Percentiles rank a stretch among this genome's conserved stretches.
Evolutionary conservation across 2,888 invertebrate species (phyloP).

Genomic region (Drosophila anceps): DNA sequence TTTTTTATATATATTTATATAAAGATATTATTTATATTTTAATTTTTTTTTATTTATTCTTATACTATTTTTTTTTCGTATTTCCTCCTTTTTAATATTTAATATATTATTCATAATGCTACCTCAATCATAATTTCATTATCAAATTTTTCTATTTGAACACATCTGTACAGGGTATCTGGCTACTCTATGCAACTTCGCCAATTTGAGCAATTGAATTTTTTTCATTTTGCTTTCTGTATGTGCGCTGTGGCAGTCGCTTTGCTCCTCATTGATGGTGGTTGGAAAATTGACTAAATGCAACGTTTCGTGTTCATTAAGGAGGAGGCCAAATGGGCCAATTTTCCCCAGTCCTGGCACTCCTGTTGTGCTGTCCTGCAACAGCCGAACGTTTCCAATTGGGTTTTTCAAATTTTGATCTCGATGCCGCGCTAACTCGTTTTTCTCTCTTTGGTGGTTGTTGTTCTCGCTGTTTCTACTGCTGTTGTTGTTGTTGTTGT

Average conservation of each 20-base stretch:
- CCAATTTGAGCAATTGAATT: constrained; percentile 4
- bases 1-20: too few relatives aligned
- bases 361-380: constrained; percentile 17
- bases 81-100: too few relatives aligned
- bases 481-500: constrained; percentile 26
- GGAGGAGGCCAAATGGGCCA: constrained; percentile 61
- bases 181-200: background rate
- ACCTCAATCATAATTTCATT: background rate
- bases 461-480: constrained; percentile 11
- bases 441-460: constrained; percentile 47
- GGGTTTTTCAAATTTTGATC: constrained; percentile 63
- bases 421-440: constrained; percentile 32
- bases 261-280: constrained; percentile 56
- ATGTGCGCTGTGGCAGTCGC: constrained; percentile 13
- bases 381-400: constrained; percentile 57
- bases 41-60: too few relatives aligned
- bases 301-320: constrained; percentile 70
- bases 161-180: background rate
- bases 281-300: constrained; percentile 77
- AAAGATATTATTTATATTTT: too few relatives aligned
- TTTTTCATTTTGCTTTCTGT: constrained; percentile 4
- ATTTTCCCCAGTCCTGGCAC: constrained; percentile 56
- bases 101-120: too few relatives aligned
- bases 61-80: too few relatives aligned
- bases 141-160: background rate